Conservation (phyloP, 2,113 vertebrate genomes). For the Lamprologus lemairii region DNA sequence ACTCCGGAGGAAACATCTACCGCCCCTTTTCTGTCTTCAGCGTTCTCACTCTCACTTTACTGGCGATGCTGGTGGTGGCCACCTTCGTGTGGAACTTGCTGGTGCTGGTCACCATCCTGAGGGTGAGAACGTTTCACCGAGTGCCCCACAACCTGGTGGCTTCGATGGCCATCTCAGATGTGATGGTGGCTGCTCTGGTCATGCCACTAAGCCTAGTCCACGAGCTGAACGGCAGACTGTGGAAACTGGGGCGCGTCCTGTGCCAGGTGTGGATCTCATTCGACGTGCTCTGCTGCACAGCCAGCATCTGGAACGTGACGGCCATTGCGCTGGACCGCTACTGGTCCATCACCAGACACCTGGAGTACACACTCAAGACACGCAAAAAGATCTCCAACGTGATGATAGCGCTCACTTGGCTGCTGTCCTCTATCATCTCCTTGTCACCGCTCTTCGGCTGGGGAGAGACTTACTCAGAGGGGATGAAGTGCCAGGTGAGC, state of each 20-base stretch:
- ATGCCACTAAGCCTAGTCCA: conserved; percentile 92
- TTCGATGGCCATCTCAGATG: conserved; percentile 90
- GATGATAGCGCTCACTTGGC: conserved; percentile 92
- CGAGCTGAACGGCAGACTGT: conserved; percentile 82
- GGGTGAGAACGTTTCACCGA: conserved; percentile 88
- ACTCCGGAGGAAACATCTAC: conserved; percentile 57
- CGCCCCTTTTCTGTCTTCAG: conserved; percentile 79
- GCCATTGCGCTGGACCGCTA: conserved; percentile 95
- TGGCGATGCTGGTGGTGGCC: conserved; percentile 84
- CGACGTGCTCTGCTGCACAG: conserved; percentile 94
- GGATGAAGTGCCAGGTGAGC: conserved; percentile 87
- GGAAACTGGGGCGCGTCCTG: conserved; percentile 83
- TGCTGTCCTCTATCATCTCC: conserved; percentile 85
- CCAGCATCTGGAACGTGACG: conserved; percentile 97
- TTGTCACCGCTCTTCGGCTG: conserved; percentile 90
- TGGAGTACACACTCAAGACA: conserved; percentile 86
- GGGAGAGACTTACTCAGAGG: conserved; percentile 89
- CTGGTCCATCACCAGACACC: conserved; percentile 93
- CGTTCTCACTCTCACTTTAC: conserved; percentile 79
- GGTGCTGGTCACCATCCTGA: conserved; percentile 88
- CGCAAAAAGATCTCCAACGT: conserved; percentile 85
- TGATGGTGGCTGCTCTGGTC: conserved; percentile 91
- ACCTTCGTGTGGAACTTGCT: conserved; percentile 93
- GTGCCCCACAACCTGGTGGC: conserved; percentile 96
- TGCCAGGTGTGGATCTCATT: conserved; percentile 94